phyloP scores from a whole-genome alignment of 2,888 invertebrate genomes.

The Drosophila sordidapex region DNA sequence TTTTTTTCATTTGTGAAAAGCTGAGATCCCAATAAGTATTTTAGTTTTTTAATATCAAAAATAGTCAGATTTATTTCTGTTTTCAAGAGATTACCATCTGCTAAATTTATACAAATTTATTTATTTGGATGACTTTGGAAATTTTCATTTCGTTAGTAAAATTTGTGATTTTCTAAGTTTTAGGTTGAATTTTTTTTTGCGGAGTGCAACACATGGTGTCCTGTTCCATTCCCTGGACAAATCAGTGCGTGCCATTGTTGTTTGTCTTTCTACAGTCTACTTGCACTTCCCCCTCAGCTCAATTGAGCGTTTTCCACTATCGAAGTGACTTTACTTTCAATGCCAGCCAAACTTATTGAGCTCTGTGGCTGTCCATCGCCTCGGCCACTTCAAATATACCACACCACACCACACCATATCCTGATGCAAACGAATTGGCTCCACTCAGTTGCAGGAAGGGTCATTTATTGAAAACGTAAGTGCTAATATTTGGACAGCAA shows the following conservation, averaged over 20 bases:
- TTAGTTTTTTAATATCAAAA: neutral
- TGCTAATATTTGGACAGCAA: conserved; percentile 73
- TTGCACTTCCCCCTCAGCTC: conserved; percentile 5
- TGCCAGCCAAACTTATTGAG: conserved; percentile 59
- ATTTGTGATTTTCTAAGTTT: neutral
- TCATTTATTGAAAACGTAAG: conserved; percentile 74
- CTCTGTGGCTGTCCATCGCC: conserved; percentile 33
- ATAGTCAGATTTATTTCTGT: neutral
- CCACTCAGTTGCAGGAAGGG: conserved; percentile 27
- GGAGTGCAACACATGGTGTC: conserved; percentile 18
- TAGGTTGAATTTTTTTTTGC: neutral
- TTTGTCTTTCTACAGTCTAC: conserved; percentile 64
- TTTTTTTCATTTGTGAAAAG: neutral
- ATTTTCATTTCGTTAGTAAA: neutral
- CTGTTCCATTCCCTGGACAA: conserved; percentile 44
- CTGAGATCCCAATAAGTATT: neutral
- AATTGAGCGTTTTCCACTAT: conserved; percentile 66
- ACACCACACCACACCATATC: conserved; percentile 8
- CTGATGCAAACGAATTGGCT: conserved; percentile 66
- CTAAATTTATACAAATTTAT: neutral
- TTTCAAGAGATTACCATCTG: neutral
- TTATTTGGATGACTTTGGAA: neutral
- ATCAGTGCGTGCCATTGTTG: conserved; percentile 78
- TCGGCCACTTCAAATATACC: conserved; percentile 33
- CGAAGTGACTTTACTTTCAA: conserved; percentile 49